Conservation (phyloP, 2,888 invertebrate genomes). For the Seira musarum region DNA sequence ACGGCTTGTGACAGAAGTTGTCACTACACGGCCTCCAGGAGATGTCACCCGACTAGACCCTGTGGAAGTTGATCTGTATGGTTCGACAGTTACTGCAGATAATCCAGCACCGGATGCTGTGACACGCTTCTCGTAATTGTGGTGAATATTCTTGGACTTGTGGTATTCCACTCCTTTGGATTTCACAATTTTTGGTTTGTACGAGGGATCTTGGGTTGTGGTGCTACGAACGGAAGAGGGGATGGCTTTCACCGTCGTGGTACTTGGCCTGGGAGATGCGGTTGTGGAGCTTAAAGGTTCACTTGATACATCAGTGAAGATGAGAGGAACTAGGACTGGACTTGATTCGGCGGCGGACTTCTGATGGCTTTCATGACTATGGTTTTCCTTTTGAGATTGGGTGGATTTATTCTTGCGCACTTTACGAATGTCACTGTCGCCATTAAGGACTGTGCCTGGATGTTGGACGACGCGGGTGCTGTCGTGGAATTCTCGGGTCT, state of each 20-base stretch:
- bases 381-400: constrained; percentile 21
- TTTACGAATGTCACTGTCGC: constrained; percentile 12
- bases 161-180: constrained; percentile 27
- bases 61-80: constrained; percentile 30
- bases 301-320: constrained; percentile 30
- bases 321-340: constrained; percentile 46
- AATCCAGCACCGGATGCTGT: constrained; percentile 44
- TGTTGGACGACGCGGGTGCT: constrained; percentile 27
- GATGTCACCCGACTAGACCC: constrained; percentile 8
- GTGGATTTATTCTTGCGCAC: constrained; percentile 36
- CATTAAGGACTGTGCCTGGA: not conserved
- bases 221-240: constrained; percentile 39
- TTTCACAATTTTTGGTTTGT: constrained; percentile 37
- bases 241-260: constrained; percentile 28
- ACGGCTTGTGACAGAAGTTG: constrained; percentile 54
- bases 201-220: constrained; percentile 30
- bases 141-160: constrained; percentile 21
- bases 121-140: constrained; percentile 41
- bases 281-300: constrained; percentile 35
- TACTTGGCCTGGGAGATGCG: not conserved
- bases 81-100: constrained; percentile 33
- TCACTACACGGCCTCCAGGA: constrained; percentile 44
- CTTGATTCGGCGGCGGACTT: constrained; percentile 32
- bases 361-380: not conserved
- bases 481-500: constrained; percentile 57